Percentiles rank a stretch among this genome's conserved stretches.
phyloP scores from a whole-genome alignment of 2,797 vertebrate species.

The Schizothorax lantsangensis region DNA sequence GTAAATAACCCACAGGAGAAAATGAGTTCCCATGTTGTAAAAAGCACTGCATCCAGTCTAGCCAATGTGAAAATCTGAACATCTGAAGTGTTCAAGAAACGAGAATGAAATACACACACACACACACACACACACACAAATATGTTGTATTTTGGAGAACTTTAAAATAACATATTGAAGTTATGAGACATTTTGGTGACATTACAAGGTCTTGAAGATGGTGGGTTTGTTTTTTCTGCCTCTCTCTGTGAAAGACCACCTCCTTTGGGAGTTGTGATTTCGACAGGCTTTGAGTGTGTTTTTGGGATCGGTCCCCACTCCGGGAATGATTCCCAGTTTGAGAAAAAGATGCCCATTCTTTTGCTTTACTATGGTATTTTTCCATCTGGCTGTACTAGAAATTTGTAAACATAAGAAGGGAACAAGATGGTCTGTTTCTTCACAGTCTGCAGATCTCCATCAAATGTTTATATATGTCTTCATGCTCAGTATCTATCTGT shows the following conservation, averaged over 20 bases:
- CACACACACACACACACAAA: neutral
- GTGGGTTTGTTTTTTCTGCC: neutral
- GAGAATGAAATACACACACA: neutral
- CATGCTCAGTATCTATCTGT: neutral
- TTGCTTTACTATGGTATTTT: constrained; percentile 54
- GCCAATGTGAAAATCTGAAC: neutral
- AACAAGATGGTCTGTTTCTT: constrained; percentile 31
- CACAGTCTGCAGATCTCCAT: constrained; percentile 14
- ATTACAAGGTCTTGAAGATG: neutral
- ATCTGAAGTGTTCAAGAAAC: constrained; percentile 55
- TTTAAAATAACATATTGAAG: constrained; percentile 5
- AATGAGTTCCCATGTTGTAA: neutral
- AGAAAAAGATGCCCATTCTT: constrained; percentile 4
- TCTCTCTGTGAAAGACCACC: constrained; percentile 10
- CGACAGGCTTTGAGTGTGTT: neutral
- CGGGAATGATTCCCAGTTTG: constrained; percentile 25
- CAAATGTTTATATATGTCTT: neutral
- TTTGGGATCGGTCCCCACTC: constrained; percentile 10
- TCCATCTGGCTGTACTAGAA: constrained; percentile 30
- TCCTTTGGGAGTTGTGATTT: constrained; percentile 6
- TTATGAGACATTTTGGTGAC: neutral
- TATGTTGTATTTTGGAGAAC: neutral
- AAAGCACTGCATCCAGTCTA: neutral
- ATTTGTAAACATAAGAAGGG: constrained; percentile 47
- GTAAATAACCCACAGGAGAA: constrained; percentile 47